These are phyloP conservation scores for Hoplodrina blanda DNA, from an alignment of 2,888 invertebrate species.

Conservation along the genomic window DNA sequence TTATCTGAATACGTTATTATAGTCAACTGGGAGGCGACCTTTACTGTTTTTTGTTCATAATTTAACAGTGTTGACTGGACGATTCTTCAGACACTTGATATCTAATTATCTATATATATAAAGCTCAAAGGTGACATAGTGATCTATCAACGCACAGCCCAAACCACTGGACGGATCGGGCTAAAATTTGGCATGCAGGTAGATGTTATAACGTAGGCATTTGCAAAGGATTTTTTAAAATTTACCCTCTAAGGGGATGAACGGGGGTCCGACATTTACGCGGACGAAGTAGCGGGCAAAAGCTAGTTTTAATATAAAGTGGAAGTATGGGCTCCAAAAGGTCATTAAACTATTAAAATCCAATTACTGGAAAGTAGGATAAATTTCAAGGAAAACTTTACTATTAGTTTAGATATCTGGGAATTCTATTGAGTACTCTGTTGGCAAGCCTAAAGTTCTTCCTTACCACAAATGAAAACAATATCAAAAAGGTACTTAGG, in stretches of 20 bases:
- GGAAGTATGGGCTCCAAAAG: not conserved
- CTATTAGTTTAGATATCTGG: not conserved
- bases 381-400: not conserved
- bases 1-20: constrained; percentile 65
- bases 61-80: constrained; percentile 2
- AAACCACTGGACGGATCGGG: too few relatives aligned
- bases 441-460: not conserved
- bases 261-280: too few relatives aligned
- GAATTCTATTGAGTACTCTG: not conserved
- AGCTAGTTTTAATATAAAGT: not conserved
- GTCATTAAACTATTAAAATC: not conserved
- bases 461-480: constrained; percentile 2
- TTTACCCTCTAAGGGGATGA: too few relatives aligned
- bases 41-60: constrained; percentile 4
- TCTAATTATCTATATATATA: too few relatives aligned
- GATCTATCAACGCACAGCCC: too few relatives aligned
- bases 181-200: too few relatives aligned
- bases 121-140: too few relatives aligned
- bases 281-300: too few relatives aligned
- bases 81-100: not conserved
- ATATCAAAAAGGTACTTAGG: not conserved
- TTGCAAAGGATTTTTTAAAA: too few relatives aligned
- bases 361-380: not conserved
- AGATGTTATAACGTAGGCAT: too few relatives aligned
- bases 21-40: constrained; percentile 18